Conservation (phyloP, 2,888 invertebrate genomes). For the Trilocha varians region DNA sequence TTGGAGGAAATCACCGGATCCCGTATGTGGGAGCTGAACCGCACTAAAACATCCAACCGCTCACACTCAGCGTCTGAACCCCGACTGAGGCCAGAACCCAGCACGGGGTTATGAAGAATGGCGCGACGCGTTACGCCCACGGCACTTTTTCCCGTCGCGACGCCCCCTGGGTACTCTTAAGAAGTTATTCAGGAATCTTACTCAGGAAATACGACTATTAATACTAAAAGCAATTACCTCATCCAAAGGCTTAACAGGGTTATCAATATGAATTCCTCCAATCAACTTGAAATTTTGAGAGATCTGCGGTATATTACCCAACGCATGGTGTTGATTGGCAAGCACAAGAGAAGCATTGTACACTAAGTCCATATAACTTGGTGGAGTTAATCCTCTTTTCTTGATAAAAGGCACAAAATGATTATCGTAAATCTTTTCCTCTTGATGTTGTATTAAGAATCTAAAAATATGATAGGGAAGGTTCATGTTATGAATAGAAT, state of each 20-base stretch:
- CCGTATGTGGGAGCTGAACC: too few species aligned
- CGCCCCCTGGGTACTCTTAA: too few species aligned
- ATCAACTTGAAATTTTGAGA: slow-evolving; percentile 38
- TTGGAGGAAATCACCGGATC: too few species aligned
- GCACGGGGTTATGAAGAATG: too few species aligned
- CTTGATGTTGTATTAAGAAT: slow-evolving; percentile 10
- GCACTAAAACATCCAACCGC: too few species aligned
- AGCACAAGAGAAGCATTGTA: slow-evolving; percentile 39
- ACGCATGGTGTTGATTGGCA: slow-evolving; percentile 37
- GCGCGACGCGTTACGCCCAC: too few species aligned
- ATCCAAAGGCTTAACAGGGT: slow-evolving; percentile 30
- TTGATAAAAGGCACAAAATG: slow-evolving; percentile 22
- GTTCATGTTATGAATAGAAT: too few species aligned
- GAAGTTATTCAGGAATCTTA: too few species aligned
- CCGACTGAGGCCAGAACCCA: too few species aligned
- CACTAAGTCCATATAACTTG: slow-evolving; percentile 24
- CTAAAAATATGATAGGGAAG: slow-evolving; percentile 13
- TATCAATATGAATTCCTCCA: slow-evolving; percentile 41
- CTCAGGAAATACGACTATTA: too few species aligned
- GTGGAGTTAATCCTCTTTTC: slow-evolving; percentile 23
- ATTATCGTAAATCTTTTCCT: slow-evolving; percentile 19
- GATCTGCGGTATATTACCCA: slow-evolving; percentile 24
- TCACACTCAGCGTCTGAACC: too few species aligned
- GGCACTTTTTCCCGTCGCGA: too few species aligned
- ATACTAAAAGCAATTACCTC: slow-evolving; percentile 35